Conservation (phyloP, 2,797 vertebrate species). For the Acrossocheilus fasciatus region DNA sequence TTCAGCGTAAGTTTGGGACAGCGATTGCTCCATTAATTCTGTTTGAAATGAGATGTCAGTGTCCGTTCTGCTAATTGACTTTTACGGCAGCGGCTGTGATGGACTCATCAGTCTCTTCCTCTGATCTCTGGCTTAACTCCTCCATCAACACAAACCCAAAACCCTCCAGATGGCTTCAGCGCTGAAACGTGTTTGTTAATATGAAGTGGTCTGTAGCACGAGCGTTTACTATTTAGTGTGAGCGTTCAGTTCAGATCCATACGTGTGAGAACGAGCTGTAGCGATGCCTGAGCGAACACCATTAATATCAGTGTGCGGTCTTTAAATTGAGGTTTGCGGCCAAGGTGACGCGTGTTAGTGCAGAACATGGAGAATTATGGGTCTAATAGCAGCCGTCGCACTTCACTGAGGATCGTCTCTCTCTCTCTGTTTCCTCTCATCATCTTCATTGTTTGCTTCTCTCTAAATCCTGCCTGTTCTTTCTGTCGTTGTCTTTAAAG, state of each 20-base stretch:
- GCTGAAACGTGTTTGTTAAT: neutral
- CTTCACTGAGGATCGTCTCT: conserved; percentile 15
- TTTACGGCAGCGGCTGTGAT: conserved; percentile 3
- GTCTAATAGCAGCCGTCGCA: conserved; percentile 8
- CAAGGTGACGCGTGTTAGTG: conserved; percentile 6
- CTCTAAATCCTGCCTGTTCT: neutral
- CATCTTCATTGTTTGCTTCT: neutral
- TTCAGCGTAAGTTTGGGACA: neutral
- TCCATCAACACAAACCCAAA: neutral
- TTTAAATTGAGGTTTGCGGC: conserved; percentile 16
- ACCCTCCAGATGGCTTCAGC: neutral
- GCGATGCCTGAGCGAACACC: neutral
- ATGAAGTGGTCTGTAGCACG: neutral
- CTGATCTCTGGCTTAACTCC: neutral
- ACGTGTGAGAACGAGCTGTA: neutral
- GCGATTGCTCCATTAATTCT: conserved; percentile 24
- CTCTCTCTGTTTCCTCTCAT: neutral
- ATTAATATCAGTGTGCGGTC: neutral
- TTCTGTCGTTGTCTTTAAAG: neutral
- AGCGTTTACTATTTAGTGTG: neutral
- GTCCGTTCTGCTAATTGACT: conserved; percentile 30
- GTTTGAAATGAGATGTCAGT: conserved; percentile 40
- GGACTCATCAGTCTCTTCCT: conserved; percentile 7
- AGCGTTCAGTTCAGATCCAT: neutral
- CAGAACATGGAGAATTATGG: conserved; percentile 24